phyloP scores from a whole-genome alignment of 2,888 invertebrate species.

The Cistogaster globosa region DNA sequence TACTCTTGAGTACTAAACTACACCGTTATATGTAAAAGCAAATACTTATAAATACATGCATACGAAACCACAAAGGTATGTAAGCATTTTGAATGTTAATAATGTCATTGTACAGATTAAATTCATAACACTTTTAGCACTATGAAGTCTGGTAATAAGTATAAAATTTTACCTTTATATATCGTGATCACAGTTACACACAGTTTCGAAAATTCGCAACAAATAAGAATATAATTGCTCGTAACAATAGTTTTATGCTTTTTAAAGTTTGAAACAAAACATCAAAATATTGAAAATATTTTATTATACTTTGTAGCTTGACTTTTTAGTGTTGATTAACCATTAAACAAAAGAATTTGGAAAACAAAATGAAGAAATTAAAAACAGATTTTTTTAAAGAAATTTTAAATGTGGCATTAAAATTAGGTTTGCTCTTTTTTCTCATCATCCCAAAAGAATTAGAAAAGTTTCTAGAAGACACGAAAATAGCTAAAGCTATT shows the following conservation, averaged over 20 bases:
- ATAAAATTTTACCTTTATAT: constrained; percentile 62
- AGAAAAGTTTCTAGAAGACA: no score
- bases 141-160: constrained; percentile 38
- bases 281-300: not conserved
- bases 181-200: constrained; percentile 38
- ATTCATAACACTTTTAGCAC: constrained; percentile 52
- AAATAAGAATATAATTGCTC: constrained; percentile 20
- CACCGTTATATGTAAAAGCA: no score
- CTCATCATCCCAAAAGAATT: no score
- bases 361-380: not conserved
- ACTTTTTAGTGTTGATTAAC: not conserved
- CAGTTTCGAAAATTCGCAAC: constrained; percentile 20
- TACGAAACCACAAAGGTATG: not conserved
- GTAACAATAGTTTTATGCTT: constrained; percentile 7
- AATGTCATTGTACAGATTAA: constrained; percentile 48
- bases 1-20: not conserved
- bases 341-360: not conserved
- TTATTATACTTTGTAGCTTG: not conserved
- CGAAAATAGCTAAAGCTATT: no score
- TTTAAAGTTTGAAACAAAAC: not conserved
- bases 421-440: no score
- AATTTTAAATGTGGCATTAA: not conserved
- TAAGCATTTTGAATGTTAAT: constrained; percentile 44
- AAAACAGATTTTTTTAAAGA: not conserved
- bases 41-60: not conserved